Evolutionary conservation across 2,797 vertebrate genomes (phyloP).

Genomic region (Petrocephalus sullivani): DNA sequence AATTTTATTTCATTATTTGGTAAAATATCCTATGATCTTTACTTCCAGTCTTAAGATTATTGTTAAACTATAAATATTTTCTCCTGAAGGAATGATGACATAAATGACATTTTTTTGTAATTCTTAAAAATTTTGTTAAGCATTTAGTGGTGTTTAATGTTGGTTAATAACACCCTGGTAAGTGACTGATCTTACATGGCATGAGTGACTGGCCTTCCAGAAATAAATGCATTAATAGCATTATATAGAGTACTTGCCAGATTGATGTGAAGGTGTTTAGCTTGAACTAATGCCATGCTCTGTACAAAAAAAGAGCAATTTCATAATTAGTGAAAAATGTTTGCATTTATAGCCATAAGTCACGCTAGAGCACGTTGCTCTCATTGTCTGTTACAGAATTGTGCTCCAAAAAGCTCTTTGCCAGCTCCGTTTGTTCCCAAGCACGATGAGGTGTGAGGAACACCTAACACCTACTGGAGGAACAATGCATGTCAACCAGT

Average conservation of each 20-base stretch:
- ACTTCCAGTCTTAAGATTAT: background rate
- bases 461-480: background rate
- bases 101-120: constrained; percentile 17
- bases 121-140: constrained; percentile 27
- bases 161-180: constrained; percentile 53
- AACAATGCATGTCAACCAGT: background rate
- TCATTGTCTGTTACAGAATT: background rate
- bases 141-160: constrained; percentile 43
- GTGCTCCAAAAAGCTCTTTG: background rate
- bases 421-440: background rate
- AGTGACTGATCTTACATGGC: constrained; percentile 29
- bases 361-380: background rate
- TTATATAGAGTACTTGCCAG: constrained; percentile 59
- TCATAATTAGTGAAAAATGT: constrained; percentile 23
- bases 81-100: background rate
- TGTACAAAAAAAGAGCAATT: constrained; percentile 50
- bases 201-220: constrained; percentile 25
- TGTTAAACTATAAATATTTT: background rate
- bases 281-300: constrained; percentile 46
- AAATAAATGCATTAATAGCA: constrained; percentile 17
- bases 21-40: background rate
- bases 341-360: background rate
- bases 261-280: constrained; percentile 35
- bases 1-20: background rate
- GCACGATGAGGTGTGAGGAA: background rate